Base-by-base conservation (phyloP, 2,113 vertebrate species). In the Pleuronectes platessa region DNA sequence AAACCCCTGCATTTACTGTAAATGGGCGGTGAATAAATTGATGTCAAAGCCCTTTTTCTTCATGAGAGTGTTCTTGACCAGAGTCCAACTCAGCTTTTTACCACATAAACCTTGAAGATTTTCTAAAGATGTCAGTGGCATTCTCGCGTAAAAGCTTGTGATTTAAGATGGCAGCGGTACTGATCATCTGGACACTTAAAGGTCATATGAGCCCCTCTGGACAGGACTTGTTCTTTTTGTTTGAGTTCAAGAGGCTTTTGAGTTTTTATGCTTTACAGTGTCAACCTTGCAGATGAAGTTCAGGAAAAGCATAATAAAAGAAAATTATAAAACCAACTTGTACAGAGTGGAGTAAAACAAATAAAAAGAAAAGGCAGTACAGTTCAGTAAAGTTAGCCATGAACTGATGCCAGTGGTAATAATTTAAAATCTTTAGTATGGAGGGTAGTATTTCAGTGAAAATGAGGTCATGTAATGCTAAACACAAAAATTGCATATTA, bases 41-140 rank as follows among this genome's bases (percentile, higher is more conserved):
- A 83, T 69, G 74, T 68, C 58, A 66, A 12, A 73, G 8, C 27
- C 7, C 21, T 20, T 47, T 64, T 65, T 40, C 31, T 27, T 74
- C 14, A 27, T 56, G 20, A 62, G 21, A 71, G 67, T 71, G 31
- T 54, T 68, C 2, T 69, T 81, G 68, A 61, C 21, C 20, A 31
- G 18, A 8, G 23, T 74, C 53, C 69, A 78, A 74, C 42, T 71
- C 3, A 45, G 60, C 15, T 61, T 66, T 61, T 61, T 35, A 79
- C 56, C 55, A 76, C 47, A 56, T 26, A 58, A 72, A 76, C 47
- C 61, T 55, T 45, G 2, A 21, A 42, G 15, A 4, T 59, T 64
- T 74, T 27, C 53, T 53, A 15, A 54, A 76, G 51, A 63, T 31
- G 53, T 26, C 12, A 18, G 24, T 3, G 2, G 63, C 8, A 55